Percentiles rank a stretch among this genome's conserved stretches.
Conservation (phyloP, 2,888 invertebrate genomes). For the Hirtodrosophila confusa region DNA sequence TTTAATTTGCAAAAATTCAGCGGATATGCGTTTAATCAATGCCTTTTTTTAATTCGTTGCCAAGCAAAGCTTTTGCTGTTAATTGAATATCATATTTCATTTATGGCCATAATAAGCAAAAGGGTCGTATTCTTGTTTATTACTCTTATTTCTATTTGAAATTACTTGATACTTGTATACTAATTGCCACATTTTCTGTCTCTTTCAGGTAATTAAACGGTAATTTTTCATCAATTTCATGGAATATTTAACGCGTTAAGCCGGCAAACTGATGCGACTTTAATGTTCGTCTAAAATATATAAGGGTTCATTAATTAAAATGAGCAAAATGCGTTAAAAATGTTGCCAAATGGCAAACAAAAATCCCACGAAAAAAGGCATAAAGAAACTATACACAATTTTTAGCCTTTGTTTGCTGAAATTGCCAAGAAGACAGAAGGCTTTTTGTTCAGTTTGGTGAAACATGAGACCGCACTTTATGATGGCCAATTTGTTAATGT, state of each 20-base stretch:
- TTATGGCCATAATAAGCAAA: constrained; percentile 7
- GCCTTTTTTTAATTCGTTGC: not conserved
- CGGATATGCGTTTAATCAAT: no score
- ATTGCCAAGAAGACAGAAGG: constrained; percentile 16
- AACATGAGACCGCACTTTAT: constrained; percentile 68
- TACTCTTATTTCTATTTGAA: not conserved
- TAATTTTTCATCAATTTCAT: constrained; percentile 46
- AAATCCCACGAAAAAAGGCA: constrained; percentile 14
- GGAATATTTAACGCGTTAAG: constrained; percentile 30
- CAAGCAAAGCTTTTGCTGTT: not conserved
- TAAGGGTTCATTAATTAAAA: constrained; percentile 56
- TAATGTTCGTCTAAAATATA: constrained; percentile 37
- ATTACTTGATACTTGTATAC: constrained; percentile 25
- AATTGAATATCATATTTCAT: constrained; percentile 8
- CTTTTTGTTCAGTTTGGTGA: constrained; percentile 37
- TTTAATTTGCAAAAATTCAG: no score
- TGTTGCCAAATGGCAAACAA: constrained; percentile 44
- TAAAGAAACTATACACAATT: constrained; percentile 16
- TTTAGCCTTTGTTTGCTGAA: constrained; percentile 64
- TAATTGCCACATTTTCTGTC: constrained; percentile 44
- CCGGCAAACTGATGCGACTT: constrained; percentile 17
- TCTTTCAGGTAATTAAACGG: constrained; percentile 72
- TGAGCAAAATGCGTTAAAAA: constrained; percentile 47
- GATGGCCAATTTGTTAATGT: constrained; percentile 59
- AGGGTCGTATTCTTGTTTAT: not conserved